Percentiles rank a stretch among this genome's conserved stretches.
Evolutionary conservation across 2,113 vertebrate species (phyloP).

Genomic region (Prunella fulvescens): DNA sequence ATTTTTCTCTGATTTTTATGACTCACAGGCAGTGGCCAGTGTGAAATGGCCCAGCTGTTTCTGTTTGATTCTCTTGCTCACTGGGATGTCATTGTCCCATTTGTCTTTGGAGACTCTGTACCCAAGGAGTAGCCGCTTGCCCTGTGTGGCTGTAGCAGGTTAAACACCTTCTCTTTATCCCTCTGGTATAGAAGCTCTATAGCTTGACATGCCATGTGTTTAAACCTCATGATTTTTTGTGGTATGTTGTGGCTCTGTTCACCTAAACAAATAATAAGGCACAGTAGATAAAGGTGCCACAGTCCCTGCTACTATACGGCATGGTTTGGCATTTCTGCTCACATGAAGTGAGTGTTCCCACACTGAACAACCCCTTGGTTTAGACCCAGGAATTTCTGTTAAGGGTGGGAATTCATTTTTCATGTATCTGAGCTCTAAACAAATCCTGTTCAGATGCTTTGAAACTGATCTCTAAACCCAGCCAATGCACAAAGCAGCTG

Average conservation of each 20-base stretch:
- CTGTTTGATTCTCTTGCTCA: not conserved
- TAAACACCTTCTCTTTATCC: not conserved
- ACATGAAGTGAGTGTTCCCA: not conserved
- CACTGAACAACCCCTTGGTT: not conserved
- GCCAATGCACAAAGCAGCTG: not conserved
- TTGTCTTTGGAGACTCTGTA: not conserved
- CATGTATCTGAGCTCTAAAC: fast-evolving
- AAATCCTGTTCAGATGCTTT: fast-evolving
- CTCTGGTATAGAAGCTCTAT: not conserved
- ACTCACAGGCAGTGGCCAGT: not conserved
- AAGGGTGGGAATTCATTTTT: fast-evolving
- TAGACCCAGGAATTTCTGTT: not conserved
- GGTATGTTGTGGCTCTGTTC: not conserved
- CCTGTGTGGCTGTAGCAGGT: not conserved
- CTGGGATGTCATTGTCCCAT: not conserved
- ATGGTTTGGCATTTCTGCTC: not conserved
- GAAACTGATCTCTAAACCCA: not conserved
- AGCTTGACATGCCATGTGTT: not conserved
- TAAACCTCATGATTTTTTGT: not conserved
- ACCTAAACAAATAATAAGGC: not conserved
- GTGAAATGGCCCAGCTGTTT: not conserved
- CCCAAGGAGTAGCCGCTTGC: not conserved
- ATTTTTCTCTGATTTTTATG: not conserved
- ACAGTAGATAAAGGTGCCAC: not conserved
- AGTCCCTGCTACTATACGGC: not conserved